Base-by-base conservation (phyloP, 2,888 invertebrate species). In the Sthenelais limicola region DNA sequence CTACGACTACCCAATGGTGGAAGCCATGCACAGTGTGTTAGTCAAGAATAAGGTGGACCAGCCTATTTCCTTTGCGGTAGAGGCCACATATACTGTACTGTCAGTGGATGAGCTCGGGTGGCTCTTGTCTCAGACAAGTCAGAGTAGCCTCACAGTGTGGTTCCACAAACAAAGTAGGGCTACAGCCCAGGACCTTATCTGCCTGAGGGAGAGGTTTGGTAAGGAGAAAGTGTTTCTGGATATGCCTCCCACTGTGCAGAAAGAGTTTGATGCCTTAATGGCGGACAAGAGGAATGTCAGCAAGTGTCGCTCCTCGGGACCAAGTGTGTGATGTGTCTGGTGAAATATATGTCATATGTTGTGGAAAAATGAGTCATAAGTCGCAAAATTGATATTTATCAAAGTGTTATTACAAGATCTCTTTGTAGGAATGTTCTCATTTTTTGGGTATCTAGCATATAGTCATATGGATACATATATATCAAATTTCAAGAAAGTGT, bases 71-170 rank as follows among this genome's bases (percentile, higher is more conserved):
- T 67, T 67, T 28, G 48, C 67, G 24, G 67, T 67, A 3, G 71
- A 84, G 21, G 79, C 83, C 3, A 48, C 33, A 1, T 51, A 52
- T 32, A 21, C 30, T 12, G n/a, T 58, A 21, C 35, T 47, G 24
- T 66, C 66, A 4, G n/a, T 51, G 12, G 9, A 62, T 15, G 32
- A 62, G 49, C 32, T 71, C 48, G 58, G 33, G 33, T 71, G 71
- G 71, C 35, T 71, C 1, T 28, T 62, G 38, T 38, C 62, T 9
- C 21, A 62, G 35, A 62, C 62, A 35, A 15, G 38, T 12, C 33
- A 21, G 24, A 38, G 62, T 43, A 62, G 62, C 26, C 38, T 62
- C 21, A 62, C 62, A 7, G 38, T 62, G n/a, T 62, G 62, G 62
- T 62, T 62, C 62, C 35, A 35, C 38, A 38, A 35, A 24, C 12